Conservation (phyloP, 2,113 vertebrate genomes). For the Cynopterus brachyotis region DNA sequence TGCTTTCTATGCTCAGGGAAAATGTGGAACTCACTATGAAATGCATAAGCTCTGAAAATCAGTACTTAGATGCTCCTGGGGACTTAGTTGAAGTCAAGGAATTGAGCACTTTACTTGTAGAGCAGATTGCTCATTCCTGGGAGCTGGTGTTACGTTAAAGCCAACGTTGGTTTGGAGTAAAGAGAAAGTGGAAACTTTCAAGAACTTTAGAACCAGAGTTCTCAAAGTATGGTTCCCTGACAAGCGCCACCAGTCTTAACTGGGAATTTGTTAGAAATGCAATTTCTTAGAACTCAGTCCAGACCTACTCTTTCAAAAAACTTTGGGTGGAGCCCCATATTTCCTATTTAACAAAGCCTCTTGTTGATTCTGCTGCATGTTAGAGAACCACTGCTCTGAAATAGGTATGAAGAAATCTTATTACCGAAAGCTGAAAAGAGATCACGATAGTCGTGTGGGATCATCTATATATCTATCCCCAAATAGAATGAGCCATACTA, state of each 20-base stretch:
- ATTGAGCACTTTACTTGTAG: background rate
- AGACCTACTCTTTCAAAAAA: background rate
- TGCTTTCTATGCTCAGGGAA: background rate
- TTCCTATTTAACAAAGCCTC: background rate
- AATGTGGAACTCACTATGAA: constrained; percentile 2
- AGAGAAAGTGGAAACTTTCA: background rate
- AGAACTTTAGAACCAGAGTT: background rate
- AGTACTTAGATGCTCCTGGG: background rate
- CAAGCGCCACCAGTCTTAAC: background rate
- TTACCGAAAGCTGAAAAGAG: background rate
- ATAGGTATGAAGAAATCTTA: background rate
- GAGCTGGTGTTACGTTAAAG: background rate
- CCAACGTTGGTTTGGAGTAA: background rate
- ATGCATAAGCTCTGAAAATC: background rate
- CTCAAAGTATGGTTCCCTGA: background rate
- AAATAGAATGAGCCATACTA: background rate
- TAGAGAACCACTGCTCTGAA: background rate
- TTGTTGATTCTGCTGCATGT: background rate
- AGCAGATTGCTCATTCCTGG: background rate
- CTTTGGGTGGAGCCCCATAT: accelerated
- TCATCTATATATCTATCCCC: background rate
- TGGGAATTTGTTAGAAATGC: background rate
- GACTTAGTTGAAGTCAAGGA: background rate
- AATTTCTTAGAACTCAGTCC: background rate
- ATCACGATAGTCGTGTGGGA: background rate